Percentiles rank a stretch among this genome's conserved stretches.
Conservation (phyloP, 2,113 vertebrate species). For the Phrynocephalus versicolor region DNA sequence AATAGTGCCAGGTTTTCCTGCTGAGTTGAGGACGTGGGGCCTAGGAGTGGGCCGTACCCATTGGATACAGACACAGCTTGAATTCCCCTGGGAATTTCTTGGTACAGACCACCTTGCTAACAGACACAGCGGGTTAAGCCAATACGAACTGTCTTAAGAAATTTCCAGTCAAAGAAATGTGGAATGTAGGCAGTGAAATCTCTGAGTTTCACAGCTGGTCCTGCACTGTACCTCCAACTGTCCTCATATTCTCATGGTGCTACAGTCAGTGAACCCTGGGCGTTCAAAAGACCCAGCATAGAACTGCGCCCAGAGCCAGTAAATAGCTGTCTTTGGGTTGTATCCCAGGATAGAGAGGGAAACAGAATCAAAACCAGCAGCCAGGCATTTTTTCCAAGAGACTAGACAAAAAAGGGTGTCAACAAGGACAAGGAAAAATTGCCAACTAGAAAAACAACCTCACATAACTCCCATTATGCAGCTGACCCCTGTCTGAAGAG, state of each 20-base stretch:
- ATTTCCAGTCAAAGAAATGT: neutral
- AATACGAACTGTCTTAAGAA: neutral
- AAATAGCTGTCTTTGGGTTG: constrained; percentile 11
- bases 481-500: neutral
- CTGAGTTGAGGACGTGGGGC: constrained; percentile 5
- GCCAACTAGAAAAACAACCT: neutral
- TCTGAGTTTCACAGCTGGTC: neutral
- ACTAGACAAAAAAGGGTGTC: neutral
- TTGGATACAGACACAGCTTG: constrained; percentile 4
- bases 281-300: neutral
- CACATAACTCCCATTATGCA: neutral
- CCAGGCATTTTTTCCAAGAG: neutral
- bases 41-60: neutral
- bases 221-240: neutral
- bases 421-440: neutral
- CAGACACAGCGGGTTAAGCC: neutral
- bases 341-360: neutral
- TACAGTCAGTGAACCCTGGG: neutral
- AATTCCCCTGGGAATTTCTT: constrained; percentile 4
- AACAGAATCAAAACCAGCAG: neutral
- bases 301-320: neutral
- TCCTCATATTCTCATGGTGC: neutral
- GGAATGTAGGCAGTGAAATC: neutral
- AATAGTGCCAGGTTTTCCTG: neutral
- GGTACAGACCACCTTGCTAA: constrained; percentile 1